Conservation (phyloP, 2,888 invertebrate species). For the Scaptomyza reducta region DNA sequence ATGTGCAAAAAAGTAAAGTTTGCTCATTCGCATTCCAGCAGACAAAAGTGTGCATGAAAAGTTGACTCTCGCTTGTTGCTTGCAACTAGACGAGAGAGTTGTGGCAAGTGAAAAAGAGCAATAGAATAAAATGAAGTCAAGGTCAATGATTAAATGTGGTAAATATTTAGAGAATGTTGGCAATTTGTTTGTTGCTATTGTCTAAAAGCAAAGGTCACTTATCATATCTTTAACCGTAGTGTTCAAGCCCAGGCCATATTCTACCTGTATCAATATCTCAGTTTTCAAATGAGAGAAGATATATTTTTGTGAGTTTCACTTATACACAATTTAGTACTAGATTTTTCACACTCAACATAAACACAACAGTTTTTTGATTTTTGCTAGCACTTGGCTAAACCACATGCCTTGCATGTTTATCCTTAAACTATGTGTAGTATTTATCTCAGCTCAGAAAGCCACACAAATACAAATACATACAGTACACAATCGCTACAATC, state of each 20-base stretch:
- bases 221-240: not conserved
- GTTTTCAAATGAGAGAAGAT: not conserved
- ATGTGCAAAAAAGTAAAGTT: conserved; percentile 56
- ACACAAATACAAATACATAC: conserved; percentile 2
- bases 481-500: not conserved
- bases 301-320: not conserved
- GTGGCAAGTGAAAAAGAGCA: not conserved
- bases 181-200: too few relatives aligned
- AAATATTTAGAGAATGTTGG: not conserved
- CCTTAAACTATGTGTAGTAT: not conserved
- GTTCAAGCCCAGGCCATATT: not conserved
- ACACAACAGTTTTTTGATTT: not conserved
- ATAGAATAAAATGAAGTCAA: not conserved
- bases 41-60: conserved; percentile 43
- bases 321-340: not conserved
- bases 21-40: conserved; percentile 37
- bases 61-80: conserved; percentile 56
- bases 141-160: not conserved
- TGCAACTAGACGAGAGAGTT: conserved; percentile 2
- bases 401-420: conserved; percentile 6
- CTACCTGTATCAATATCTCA: too few relatives aligned
- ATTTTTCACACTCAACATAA: not conserved
- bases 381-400: not conserved
- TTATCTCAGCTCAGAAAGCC: not conserved
- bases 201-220: not conserved